These are phyloP conservation scores for Linyphia triangularis DNA, from an alignment of 2,888 invertebrate genomes.

Conservation along the genomic window DNA sequence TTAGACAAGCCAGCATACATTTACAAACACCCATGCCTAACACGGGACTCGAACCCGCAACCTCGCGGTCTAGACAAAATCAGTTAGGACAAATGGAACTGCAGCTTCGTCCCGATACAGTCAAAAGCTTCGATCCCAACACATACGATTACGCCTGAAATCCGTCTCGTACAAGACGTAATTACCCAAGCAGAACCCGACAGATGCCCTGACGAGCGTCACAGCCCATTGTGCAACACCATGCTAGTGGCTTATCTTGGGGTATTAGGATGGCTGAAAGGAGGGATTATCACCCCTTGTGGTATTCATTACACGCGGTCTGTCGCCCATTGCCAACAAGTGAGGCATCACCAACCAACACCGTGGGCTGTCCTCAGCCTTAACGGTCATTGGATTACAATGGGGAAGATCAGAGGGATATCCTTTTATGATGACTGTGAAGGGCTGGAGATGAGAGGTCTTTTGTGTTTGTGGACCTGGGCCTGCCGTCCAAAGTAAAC, in stretches of 20 bases:
- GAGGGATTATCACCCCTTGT: constrained; percentile 67
- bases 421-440: constrained; percentile 42
- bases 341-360: constrained; percentile 55
- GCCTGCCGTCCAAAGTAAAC: constrained; percentile 58
- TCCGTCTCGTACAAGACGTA: constrained; percentile 21
- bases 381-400: constrained; percentile 74
- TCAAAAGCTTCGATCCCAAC: constrained; percentile 5
- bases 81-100: too few species aligned
- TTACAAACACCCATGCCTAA: too few species aligned
- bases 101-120: background rate
- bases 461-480: background rate
- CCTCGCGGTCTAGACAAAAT: too few species aligned
- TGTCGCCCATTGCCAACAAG: constrained; percentile 61
- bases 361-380: constrained; percentile 26
- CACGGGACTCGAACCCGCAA: too few species aligned
- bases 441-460: constrained; percentile 2
- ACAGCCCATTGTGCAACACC: constrained; percentile 30
- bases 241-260: constrained; percentile 62
- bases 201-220: constrained; percentile 41
- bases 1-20: too few species aligned
- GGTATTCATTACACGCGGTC: constrained; percentile 73
- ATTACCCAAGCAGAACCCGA: constrained; percentile 56
- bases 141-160: constrained; percentile 14
- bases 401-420: constrained; percentile 39
- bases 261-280: constrained; percentile 64